A percentile compares a stretch with the other conserved stretches of the same genome.
phyloP scores from a whole-genome alignment of 2,888 invertebrate genomes.

The Clivina fossor region DNA sequence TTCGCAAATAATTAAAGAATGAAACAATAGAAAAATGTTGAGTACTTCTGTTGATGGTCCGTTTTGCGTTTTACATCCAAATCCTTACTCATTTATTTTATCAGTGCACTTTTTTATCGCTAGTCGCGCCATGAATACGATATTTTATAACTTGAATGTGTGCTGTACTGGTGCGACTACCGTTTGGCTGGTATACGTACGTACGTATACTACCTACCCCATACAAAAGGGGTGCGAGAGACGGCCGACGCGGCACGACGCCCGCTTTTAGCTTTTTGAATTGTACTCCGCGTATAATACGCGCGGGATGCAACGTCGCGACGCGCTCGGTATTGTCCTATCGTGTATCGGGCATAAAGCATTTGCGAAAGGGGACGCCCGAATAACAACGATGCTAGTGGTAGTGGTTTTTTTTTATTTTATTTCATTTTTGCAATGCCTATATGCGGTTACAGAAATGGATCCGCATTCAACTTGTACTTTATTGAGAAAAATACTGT shows the following conservation, averaged over 20 bases:
- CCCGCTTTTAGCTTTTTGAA: slow-evolving; percentile 33
- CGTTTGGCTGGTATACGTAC: too few species aligned
- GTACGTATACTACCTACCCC: slow-evolving; percentile 29
- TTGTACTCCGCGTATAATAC: slow-evolving; percentile 27
- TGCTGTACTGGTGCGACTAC: too few species aligned
- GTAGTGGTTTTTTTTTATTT: too few species aligned
- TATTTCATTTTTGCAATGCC: too few species aligned
- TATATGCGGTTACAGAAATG: too few species aligned
- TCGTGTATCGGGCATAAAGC: slow-evolving; percentile 22
- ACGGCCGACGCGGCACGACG: too few species aligned
- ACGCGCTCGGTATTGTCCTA: slow-evolving; percentile 32
- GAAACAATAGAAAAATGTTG: slow-evolving; percentile 39
- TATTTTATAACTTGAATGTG: slow-evolving; percentile 45
- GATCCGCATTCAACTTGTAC: too few species aligned
- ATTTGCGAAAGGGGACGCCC: too few species aligned
- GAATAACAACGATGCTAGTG: too few species aligned
- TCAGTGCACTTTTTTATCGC: slow-evolving; percentile 45
- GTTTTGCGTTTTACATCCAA: slow-evolving; percentile 43
- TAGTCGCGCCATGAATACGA: slow-evolving; percentile 45
- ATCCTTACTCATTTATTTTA: slow-evolving; percentile 47
- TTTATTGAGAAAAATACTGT: too few species aligned
- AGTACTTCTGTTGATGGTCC: slow-evolving; percentile 36
- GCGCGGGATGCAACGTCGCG: slow-evolving; percentile 10
- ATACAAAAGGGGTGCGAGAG: slow-evolving; percentile 16
- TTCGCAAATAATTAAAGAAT: background rate